Conservation (phyloP, 2,113 vertebrate species). For the Petroica traversi region DNA sequence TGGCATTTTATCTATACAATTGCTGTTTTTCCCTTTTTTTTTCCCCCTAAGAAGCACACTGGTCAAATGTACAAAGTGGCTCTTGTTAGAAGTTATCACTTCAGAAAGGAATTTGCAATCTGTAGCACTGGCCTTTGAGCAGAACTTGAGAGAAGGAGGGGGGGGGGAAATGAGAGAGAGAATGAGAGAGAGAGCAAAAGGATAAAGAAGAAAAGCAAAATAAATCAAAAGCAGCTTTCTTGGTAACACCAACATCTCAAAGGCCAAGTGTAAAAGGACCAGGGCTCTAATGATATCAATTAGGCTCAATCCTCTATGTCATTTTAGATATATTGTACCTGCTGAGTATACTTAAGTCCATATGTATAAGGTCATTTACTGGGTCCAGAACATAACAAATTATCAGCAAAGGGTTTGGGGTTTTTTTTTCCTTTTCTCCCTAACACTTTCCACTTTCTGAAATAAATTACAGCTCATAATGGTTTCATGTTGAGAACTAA, state of each 20-base stretch:
- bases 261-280: conserved; percentile 77
- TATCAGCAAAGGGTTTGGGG: conserved; percentile 24
- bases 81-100: conserved; percentile 63
- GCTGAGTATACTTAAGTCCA: conserved; percentile 77
- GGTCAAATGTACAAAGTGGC: conserved; percentile 30
- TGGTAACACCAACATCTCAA: conserved; percentile 75
- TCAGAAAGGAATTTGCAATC: conserved; percentile 68
- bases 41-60: not conserved
- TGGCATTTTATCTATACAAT: not conserved
- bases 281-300: conserved; percentile 83
- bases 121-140: conserved; percentile 65
- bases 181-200: conserved; percentile 48
- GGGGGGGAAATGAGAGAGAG: not conserved
- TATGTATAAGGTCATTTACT: conserved; percentile 85
- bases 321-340: conserved; percentile 75
- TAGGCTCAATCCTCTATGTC: conserved; percentile 79
- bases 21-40: not conserved
- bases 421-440: not conserved
- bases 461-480: conserved; percentile 74
- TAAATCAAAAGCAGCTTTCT: conserved; percentile 82
- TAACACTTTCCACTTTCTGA: conserved; percentile 59
- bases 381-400: conserved; percentile 70
- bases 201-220: conserved; percentile 78
- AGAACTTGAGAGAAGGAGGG: conserved; percentile 55
- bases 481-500: conserved; percentile 71